A percentile compares a stretch with the other conserved stretches of the same genome.
These are phyloP conservation scores for Crotalus horridus DNA, from an alignment of 2,113 vertebrate species.

Conservation along the genomic window DNA sequence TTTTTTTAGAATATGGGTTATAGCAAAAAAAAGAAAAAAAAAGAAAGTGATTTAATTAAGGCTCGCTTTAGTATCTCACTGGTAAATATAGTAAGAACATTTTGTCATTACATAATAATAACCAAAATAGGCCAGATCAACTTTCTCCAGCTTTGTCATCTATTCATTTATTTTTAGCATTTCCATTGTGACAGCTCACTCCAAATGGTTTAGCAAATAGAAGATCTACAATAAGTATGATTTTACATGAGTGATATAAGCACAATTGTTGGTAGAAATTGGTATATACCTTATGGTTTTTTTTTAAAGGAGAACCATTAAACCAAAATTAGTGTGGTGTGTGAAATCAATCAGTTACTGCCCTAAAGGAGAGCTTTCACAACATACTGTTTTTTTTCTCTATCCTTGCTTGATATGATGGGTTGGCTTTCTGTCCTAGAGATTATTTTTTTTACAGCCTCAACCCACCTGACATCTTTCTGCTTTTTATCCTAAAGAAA, in stretches of 20 bases:
- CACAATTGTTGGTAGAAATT: not conserved
- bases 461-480: not conserved
- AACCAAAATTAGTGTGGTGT: not conserved
- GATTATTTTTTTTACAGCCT: not conserved
- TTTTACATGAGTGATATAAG: not conserved
- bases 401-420: not conserved
- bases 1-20: not conserved
- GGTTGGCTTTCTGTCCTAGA: not conserved
- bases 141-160: not conserved
- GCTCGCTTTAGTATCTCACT: not conserved
- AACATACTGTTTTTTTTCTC: not conserved
- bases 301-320: not conserved
- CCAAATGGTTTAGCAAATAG: not conserved
- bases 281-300: not conserved
- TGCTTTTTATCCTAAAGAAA: not conserved
- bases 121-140: not conserved
- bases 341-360: not conserved
- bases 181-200: not conserved
- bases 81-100: not conserved
- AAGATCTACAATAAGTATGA: not conserved
- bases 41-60: not conserved
- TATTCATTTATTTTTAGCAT: conserved; percentile 13
- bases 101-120: conserved; percentile 13
- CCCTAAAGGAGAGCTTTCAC: not conserved
- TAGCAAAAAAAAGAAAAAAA: not conserved